Evolutionary conservation across 1,140 invertebrate genomes (phyloP).

Genomic region (Sinonovacula constricta): DNA sequence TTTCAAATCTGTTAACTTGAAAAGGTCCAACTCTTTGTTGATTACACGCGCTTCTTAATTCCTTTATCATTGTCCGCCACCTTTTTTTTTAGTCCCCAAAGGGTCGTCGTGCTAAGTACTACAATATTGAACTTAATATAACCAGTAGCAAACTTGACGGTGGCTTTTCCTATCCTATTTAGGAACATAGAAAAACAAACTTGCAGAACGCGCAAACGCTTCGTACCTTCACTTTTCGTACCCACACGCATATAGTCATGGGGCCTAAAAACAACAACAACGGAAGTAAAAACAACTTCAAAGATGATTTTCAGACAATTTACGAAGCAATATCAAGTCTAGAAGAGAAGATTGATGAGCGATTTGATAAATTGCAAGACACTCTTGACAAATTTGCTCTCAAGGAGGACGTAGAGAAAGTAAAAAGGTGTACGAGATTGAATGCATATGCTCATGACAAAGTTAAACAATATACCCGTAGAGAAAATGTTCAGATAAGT

Average conservation of each 20-base stretch:
- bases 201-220: no score
- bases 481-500: background rate
- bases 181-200: no score
- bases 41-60: no score
- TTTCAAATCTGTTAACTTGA: no score
- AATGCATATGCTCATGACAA: conserved; percentile 2
- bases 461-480: background rate
- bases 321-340: background rate
- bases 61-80: no score
- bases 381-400: no score
- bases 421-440: conserved; percentile 1
- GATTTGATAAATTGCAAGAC: background rate
- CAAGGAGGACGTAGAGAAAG: background rate
- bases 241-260: background rate
- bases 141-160: no score
- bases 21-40: no score
- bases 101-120: no score
- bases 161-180: no score
- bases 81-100: no score
- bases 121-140: no score
- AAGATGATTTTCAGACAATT: conserved; percentile 1
- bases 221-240: conserved; percentile 2
- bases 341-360: background rate
- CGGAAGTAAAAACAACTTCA: conserved; percentile 1
- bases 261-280: background rate